A percentile compares a stretch with the other conserved stretches of the same genome.
Evolutionary conservation across 2,113 vertebrate species (phyloP).

Genomic region (Epinephelus moara): DNA sequence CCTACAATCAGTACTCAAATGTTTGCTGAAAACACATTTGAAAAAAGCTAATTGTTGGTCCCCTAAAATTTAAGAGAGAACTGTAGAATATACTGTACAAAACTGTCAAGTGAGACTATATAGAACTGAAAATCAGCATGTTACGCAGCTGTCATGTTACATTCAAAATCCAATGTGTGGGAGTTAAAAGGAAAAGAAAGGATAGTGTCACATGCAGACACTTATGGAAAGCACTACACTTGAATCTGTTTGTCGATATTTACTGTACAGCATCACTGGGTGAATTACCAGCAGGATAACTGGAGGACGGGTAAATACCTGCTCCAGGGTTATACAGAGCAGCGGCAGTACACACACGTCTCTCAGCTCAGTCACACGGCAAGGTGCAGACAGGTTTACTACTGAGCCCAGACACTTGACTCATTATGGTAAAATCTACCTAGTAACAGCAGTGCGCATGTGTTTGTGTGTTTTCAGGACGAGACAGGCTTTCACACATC

Average conservation of each 20-base stretch:
- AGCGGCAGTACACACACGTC: background rate
- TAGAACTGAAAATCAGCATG: background rate
- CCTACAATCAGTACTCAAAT: background rate
- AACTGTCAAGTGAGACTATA: background rate
- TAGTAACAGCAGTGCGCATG: constrained; percentile 33
- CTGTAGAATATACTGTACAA: background rate
- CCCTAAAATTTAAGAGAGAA: background rate
- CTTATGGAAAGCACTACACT: background rate
- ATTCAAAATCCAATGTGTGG: background rate
- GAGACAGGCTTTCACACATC: constrained; percentile 35
- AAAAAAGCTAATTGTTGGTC: background rate
- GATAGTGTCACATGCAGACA: background rate
- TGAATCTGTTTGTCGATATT: background rate
- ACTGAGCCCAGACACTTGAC: background rate
- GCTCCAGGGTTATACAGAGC: background rate
- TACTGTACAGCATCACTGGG: background rate
- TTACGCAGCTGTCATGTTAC: background rate
- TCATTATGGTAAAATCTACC: constrained; percentile 49
- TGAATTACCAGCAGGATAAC: background rate
- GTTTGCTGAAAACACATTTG: background rate
- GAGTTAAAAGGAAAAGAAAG: background rate
- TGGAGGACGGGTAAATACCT: background rate
- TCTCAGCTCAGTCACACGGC: background rate
- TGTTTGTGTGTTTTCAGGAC: background rate
- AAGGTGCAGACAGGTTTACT: background rate